Conservation (phyloP, 2,797 vertebrate species). For the Falco concolor region DNA sequence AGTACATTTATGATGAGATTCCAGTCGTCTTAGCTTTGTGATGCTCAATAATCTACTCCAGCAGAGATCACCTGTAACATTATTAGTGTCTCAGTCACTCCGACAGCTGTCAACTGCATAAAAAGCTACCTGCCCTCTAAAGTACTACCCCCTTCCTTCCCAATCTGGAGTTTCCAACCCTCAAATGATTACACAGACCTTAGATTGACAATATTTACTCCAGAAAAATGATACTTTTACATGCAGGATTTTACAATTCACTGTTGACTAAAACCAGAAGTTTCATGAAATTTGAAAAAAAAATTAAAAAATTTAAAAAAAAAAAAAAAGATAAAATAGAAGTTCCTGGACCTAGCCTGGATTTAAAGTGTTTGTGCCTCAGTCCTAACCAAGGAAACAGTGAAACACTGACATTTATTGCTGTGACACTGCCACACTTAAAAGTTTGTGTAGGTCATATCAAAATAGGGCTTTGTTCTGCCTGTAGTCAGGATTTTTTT, state of each 20-base stretch:
- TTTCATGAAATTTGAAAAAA: background rate
- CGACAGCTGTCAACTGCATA: background rate
- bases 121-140: background rate
- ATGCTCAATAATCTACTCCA: background rate
- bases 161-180: background rate
- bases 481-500: background rate
- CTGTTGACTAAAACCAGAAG: background rate
- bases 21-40: background rate
- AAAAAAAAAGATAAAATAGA: too few relatives aligned
- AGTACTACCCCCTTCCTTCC: background rate
- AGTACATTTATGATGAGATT: constrained; percentile 1
- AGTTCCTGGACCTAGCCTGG: background rate
- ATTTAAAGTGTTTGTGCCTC: background rate
- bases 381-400: background rate
- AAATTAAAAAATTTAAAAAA: background rate
- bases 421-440: background rate
- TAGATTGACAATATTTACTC: background rate
- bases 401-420: background rate
- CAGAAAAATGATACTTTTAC: background rate
- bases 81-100: background rate
- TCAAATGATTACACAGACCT: background rate
- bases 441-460: background rate
- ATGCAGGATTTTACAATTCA: background rate
- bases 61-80: background rate
- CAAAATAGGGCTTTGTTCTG: background rate